Percentiles rank a stretch among this genome's conserved stretches.
phyloP scores from a whole-genome alignment of 2,113 vertebrate species.

The Myotis yumanensis region DNA sequence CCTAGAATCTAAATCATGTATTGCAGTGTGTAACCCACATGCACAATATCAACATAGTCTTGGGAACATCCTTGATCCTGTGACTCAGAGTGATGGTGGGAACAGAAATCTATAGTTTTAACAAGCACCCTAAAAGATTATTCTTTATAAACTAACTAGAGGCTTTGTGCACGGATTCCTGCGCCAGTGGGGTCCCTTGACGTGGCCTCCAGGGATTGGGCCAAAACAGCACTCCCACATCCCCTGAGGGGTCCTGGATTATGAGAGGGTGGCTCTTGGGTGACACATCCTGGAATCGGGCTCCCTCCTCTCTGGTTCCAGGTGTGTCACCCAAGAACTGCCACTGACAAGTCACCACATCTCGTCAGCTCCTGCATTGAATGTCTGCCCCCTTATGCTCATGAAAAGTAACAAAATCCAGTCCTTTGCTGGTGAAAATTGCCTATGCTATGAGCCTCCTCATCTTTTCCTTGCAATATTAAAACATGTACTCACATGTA shows the following conservation, averaged over 20 bases:
- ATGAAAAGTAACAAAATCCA: not conserved
- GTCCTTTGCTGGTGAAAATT: not conserved
- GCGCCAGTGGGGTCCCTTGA: too few species aligned
- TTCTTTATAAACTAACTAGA: not conserved
- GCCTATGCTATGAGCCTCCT: not conserved
- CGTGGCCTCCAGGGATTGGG: too few species aligned
- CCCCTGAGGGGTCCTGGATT: too few species aligned
- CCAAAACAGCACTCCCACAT: too few species aligned
- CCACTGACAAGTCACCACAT: too few species aligned
- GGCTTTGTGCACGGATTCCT: too few species aligned
- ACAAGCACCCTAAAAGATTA: not conserved
- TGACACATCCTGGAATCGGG: too few species aligned
- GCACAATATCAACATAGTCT: not conserved
- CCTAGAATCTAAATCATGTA: not conserved
- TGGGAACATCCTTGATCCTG: not conserved
- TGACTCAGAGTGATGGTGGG: not conserved
- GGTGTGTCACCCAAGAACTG: too few species aligned
- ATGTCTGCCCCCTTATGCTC: too few species aligned
- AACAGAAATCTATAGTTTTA: not conserved
- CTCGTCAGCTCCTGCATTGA: too few species aligned
- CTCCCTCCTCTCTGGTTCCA: too few species aligned
- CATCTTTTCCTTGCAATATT: not conserved
- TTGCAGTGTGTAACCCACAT: rapidly evolving
- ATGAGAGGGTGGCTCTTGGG: too few species aligned
- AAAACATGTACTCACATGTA: not conserved